These are phyloP conservation scores for Xanthia togata DNA, from an alignment of 2,888 invertebrate species.

Conservation along the genomic window DNA sequence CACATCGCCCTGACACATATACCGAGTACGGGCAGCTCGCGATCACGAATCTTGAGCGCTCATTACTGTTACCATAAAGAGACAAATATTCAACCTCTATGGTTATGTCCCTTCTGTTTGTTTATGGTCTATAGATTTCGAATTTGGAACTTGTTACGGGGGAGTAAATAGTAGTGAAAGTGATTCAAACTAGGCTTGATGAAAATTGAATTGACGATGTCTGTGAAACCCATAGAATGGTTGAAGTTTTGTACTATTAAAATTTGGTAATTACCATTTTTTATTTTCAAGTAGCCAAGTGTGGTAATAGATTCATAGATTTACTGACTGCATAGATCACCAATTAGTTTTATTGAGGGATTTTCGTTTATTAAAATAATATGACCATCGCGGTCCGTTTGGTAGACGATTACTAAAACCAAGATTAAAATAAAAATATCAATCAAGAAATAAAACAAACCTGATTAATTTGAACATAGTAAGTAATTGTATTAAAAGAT, in stretches of 20 bases:
- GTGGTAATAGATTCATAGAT: slow-evolving; percentile 12
- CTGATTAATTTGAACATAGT: no score
- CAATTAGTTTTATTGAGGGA: no score
- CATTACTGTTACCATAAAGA: slow-evolving; percentile 66
- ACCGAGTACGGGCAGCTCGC: slow-evolving; percentile 75
- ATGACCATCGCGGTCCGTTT: no score
- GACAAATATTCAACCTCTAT: slow-evolving; percentile 55
- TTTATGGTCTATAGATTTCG: slow-evolving; percentile 38
- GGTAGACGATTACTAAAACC: no score
- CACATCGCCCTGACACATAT: slow-evolving; percentile 82
- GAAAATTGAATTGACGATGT: slow-evolving; percentile 10
- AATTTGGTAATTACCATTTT: slow-evolving; percentile 9
- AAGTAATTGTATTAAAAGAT: no score
- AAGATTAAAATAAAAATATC: no score
- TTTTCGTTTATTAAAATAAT: no score
- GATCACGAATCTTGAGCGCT: slow-evolving; percentile 64
- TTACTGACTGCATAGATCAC: background rate
- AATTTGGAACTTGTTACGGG: slow-evolving; percentile 30
- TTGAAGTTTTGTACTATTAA: slow-evolving; percentile 28
- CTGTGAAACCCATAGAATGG: slow-evolving; percentile 9
- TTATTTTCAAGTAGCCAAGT: slow-evolving; percentile 1
- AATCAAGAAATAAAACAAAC: no score
- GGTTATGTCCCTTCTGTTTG: slow-evolving; percentile 46
- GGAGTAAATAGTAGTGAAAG: slow-evolving; percentile 46
- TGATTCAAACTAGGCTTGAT: slow-evolving; percentile 10